A percentile compares a stretch with the other conserved stretches of the same genome.
Evolutionary conservation across 2,888 invertebrate genomes (phyloP).

Genomic region (Venusia cambrica): DNA sequence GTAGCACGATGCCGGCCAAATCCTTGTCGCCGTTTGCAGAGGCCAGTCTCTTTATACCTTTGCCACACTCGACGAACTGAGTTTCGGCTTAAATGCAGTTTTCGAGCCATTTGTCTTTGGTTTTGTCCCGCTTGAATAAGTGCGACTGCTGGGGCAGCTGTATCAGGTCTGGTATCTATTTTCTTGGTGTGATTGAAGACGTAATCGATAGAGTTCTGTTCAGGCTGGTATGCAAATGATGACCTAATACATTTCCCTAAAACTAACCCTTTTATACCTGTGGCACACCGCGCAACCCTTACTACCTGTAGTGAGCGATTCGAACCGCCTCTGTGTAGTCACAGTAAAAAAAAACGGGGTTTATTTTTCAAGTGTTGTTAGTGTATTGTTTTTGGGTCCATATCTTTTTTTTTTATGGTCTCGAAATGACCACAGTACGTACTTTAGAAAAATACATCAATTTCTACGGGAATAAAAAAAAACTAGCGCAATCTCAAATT

Average conservation of each 20-base stretch:
- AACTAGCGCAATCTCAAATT: too few relatives aligned
- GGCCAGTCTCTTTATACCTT: constrained; percentile 6
- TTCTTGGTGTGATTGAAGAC: constrained; percentile 1
- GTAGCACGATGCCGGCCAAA: constrained; percentile 6
- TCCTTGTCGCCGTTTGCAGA: constrained; percentile 5
- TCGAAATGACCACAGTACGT: too few relatives aligned
- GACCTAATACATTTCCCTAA: neutral
- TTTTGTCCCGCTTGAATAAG: constrained; percentile 4
- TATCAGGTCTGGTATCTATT: constrained; percentile 7
- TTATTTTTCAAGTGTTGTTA: too few relatives aligned
- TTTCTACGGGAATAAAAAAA: too few relatives aligned
- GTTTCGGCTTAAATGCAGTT: constrained; percentile 1
- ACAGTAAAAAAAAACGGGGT: too few relatives aligned
- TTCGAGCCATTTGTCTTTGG: constrained; percentile 6
- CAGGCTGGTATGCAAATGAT: constrained; percentile 8
- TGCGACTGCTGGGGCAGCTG: constrained; percentile 6
- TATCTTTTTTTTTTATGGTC: too few relatives aligned
- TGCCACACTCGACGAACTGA: constrained; percentile 9
- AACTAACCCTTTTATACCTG: constrained; percentile 3
- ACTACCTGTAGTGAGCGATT: too few relatives aligned
- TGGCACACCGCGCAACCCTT: too few relatives aligned
- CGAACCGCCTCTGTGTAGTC: too few relatives aligned
- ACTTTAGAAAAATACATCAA: too few relatives aligned
- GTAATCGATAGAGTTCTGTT: constrained; percentile 3
- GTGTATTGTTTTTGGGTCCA: too few relatives aligned